Base-by-base conservation (phyloP, 2,797 vertebrate genomes). In the Triplophysa bombifrons region DNA sequence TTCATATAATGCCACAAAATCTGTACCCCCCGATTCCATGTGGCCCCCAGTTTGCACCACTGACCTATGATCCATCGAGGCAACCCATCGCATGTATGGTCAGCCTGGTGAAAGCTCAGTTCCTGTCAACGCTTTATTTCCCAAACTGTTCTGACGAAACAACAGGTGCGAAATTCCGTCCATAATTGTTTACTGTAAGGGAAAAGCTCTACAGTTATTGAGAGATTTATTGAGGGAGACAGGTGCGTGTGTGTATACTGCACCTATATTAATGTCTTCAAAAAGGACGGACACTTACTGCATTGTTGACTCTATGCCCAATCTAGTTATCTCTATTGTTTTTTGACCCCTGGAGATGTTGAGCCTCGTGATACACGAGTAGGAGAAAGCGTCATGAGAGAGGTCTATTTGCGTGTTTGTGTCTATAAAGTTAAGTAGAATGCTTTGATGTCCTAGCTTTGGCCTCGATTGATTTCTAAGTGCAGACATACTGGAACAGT, bases 221-320 rank as follows among this genome's bases (percentile, higher is more conserved):
- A 83, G 78, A 72, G 81, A 65, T 83, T 76, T 80, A 65, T 7
- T 72, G 79, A 77, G 78, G 1, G 50, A 3, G 70, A 66, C 78
- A 80, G 73, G 60, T 74, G 60, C 70, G 34, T 50, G 68, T 27
- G 66, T 70, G 8, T 76, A 53, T 46, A 70, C 3, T 30, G 0
- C 4, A 30, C 30, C 4, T 72, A 70, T 50, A 44, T 61, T 41
- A 53, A 51, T 27, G 16, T 19, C 2, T 80, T 61, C 20, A 56
- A 53, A 20, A 41, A 44, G 16, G 20, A 88, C 84, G 85, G 85
- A 81, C 83, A 84, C 83, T 85, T 90, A 85, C 88, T 76, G 85
- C 89, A 87, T 90, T 90, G 88, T 90, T 91, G 87, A 84, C 83
- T 78, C 82, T 82, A 85, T 87, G 85, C 89, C 86, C 85, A 87